Percentiles rank a stretch among this genome's conserved stretches.
Conservation (phyloP, 2,113 vertebrate species). For the Oncorhynchus tshawytscha region DNA sequence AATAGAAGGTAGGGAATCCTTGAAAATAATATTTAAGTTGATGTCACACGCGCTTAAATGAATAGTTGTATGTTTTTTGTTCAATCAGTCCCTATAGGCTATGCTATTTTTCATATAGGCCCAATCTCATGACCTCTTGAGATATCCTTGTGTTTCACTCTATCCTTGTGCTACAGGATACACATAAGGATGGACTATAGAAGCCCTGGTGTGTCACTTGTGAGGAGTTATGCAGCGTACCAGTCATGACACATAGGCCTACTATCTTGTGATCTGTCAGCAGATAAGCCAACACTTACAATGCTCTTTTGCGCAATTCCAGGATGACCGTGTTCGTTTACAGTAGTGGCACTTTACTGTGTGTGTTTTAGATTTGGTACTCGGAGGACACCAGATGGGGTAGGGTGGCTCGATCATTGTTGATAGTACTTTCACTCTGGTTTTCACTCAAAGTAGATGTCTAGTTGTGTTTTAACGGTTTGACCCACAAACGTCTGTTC, state of each 20-base stretch:
- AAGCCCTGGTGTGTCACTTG: background rate
- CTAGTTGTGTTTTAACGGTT: too few relatives aligned
- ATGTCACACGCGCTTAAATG: too few relatives aligned
- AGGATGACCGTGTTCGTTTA: slow-evolving; percentile 60
- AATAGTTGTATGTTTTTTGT: too few relatives aligned
- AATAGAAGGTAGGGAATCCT: too few relatives aligned
- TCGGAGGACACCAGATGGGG: slow-evolving; percentile 39
- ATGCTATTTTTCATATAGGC: background rate
- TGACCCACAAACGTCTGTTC: background rate
- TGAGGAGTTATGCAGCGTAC: slow-evolving; percentile 50
- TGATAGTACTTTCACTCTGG: background rate
- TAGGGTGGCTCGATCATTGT: slow-evolving; percentile 28
- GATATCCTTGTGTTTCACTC: too few relatives aligned
- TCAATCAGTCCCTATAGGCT: too few relatives aligned
- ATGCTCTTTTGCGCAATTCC: slow-evolving; percentile 55
- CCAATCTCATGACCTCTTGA: too few relatives aligned
- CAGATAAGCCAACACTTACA: slow-evolving; percentile 53
- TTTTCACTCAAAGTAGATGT: too few relatives aligned
- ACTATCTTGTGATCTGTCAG: slow-evolving; percentile 59
- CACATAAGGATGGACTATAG: background rate
- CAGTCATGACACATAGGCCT: slow-evolving; percentile 40
- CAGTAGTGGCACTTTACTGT: slow-evolving; percentile 65
- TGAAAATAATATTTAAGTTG: too few relatives aligned
- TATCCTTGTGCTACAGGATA: background rate
- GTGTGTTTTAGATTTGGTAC: slow-evolving; percentile 62